Evolutionary conservation across 1,140 invertebrate species (phyloP).

Genomic region (Cotesia vestalis): DNA sequence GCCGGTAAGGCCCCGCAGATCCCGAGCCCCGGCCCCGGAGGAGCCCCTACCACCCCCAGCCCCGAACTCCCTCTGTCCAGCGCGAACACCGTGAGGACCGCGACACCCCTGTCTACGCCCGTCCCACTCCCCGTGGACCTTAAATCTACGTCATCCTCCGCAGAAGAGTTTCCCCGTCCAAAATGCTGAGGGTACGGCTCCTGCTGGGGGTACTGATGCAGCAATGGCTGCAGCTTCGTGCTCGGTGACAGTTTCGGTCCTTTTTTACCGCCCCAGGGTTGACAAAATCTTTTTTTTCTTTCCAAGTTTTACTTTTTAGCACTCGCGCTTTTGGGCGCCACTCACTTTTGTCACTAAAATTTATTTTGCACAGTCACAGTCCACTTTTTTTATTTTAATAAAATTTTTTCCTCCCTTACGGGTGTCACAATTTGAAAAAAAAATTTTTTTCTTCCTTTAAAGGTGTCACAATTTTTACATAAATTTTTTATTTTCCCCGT

Average conservation of each 20-base stretch:
- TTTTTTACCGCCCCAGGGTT: neutral
- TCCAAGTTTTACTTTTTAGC: neutral
- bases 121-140: conserved; percentile 41
- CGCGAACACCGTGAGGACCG: conserved; percentile 64
- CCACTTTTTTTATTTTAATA: neutral
- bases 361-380: no score
- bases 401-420: no score
- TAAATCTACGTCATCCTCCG: conserved; percentile 55
- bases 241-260: conserved; percentile 35
- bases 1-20: conserved; percentile 57
- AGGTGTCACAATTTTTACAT: no score
- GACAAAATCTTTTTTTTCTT: neutral
- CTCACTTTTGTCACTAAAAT: no score
- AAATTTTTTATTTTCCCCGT: no score
- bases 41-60: conserved; percentile 64
- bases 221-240: conserved; percentile 41
- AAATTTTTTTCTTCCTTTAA: no score
- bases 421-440: no score
- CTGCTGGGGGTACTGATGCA: conserved; percentile 18
- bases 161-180: conserved; percentile 38
- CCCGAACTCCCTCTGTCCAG: conserved; percentile 63
- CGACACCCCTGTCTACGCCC: conserved; percentile 47
- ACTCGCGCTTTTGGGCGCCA: no score
- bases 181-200: conserved; percentile 36
- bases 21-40: conserved; percentile 52